Evolutionary conservation across 2,888 invertebrate genomes (phyloP).

Genomic region (Polymixis flavicincta): DNA sequence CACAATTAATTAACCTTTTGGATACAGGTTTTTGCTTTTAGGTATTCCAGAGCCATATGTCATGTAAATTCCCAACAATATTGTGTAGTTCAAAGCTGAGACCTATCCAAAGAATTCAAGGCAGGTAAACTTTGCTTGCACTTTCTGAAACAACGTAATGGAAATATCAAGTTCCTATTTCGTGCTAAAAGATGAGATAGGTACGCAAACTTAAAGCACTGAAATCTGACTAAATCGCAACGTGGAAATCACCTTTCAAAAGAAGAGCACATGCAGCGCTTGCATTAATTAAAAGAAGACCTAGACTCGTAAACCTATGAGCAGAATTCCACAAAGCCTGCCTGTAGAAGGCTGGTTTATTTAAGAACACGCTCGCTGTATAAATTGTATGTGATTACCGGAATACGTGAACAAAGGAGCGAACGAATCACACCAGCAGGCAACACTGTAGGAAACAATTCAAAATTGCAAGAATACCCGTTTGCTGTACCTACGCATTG

Average conservation of each 20-base stretch:
- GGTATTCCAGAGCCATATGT: constrained; percentile 7
- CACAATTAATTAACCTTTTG: constrained; percentile 47
- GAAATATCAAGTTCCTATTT: constrained; percentile 13
- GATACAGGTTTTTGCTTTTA: constrained; percentile 16
- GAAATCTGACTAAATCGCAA: constrained; percentile 18
- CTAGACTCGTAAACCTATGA: constrained; percentile 32
- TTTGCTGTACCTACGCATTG: constrained; percentile 44
- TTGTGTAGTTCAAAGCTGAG: background rate
- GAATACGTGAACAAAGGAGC: constrained; percentile 67
- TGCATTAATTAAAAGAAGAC: constrained; percentile 56
- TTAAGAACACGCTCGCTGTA: constrained; percentile 51
- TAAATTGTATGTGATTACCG: constrained; percentile 70
- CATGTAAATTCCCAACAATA: background rate
- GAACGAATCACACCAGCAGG: constrained; percentile 39
- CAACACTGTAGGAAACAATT: constrained; percentile 57
- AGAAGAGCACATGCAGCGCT: constrained; percentile 10
- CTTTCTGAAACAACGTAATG: background rate
- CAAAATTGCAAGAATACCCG: constrained; percentile 63
- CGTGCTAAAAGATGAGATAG: background rate
- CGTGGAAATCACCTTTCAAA: constrained; percentile 26
- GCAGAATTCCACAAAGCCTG: constrained; percentile 25
- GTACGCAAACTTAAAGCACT: background rate
- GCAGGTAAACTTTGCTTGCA: background rate
- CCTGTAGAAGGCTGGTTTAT: constrained; percentile 35
- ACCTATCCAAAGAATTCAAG: background rate